Evolutionary conservation across 1,140 invertebrate species (phyloP).

Genomic region (Sitodiplosis mosellana): DNA sequence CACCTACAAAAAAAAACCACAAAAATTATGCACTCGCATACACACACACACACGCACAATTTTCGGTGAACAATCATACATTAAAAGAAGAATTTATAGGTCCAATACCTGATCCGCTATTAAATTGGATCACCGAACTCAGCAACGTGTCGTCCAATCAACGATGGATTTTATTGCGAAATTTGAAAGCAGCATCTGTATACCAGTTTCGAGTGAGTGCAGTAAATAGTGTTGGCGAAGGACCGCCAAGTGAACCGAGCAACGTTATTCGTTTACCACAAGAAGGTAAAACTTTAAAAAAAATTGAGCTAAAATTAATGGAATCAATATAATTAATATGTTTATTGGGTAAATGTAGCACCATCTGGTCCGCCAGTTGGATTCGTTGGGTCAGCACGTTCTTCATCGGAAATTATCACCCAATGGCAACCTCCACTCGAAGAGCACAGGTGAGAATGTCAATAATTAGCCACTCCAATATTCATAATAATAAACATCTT

Average conservation of each 20-base stretch:
- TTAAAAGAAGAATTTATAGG: conserved; percentile 36
- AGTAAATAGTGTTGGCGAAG: conserved; percentile 88
- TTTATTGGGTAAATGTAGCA: conserved; percentile 31
- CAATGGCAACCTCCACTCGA: conserved; percentile 92
- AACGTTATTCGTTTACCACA: conserved; percentile 76
- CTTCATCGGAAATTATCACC: conserved; percentile 86
- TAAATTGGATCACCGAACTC: conserved; percentile 77
- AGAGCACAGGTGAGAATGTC: conserved; percentile 56
- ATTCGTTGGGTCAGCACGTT: conserved; percentile 79
- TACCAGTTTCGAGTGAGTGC: conserved; percentile 94
- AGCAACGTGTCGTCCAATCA: conserved; percentile 66
- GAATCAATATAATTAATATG: background rate
- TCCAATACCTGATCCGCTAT: conserved; percentile 55
- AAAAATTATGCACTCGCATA: background rate
- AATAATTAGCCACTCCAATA: too few species aligned
- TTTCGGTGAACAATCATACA: background rate
- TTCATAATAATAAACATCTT: too few species aligned
- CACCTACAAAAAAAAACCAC: background rate
- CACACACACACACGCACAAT: background rate
- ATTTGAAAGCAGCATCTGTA: conserved; percentile 79
- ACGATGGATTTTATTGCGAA: conserved; percentile 61
- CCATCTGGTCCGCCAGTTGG: conserved; percentile 76
- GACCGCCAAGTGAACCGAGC: conserved; percentile 71
- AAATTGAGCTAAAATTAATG: background rate
- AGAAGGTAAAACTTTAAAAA: conserved; percentile 73